These are phyloP conservation scores for Sabatieria punctata DNA, from an alignment of 2,888 invertebrate genomes.

Conservation along the genomic window DNA sequence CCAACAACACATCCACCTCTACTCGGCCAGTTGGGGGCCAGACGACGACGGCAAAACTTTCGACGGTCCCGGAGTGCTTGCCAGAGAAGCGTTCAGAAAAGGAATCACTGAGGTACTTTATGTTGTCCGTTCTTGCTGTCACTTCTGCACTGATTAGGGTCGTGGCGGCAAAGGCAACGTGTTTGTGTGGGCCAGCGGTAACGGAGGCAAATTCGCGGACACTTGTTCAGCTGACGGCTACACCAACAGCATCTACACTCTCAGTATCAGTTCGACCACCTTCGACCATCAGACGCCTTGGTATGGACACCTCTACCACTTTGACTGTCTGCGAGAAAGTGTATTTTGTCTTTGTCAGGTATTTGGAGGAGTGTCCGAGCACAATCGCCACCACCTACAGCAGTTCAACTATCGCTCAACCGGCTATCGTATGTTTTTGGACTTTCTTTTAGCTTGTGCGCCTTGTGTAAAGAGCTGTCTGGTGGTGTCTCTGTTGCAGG, in stretches of 20 bases:
- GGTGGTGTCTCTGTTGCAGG: no score
- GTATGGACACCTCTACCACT: no score
- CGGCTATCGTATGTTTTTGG: conserved; percentile 16
- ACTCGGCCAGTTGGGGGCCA: conserved; percentile 92
- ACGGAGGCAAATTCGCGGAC: conserved; percentile 92
- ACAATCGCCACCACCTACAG: conserved; percentile 93
- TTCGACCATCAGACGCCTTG: conserved; percentile 56
- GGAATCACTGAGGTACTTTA: conserved; percentile 75
- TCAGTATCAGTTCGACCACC: conserved; percentile 93
- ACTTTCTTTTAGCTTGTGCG: no score
- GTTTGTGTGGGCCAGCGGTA: conserved; percentile 92
- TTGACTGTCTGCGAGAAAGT: no score
- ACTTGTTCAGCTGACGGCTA: conserved; percentile 99
- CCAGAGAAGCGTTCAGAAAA: conserved; percentile 74
- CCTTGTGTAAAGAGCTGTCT: no score
- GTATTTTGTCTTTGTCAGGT: no score
- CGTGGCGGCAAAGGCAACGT: conserved; percentile 83
- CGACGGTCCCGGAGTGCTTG: conserved; percentile 82
- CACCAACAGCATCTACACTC: conserved; percentile 93
- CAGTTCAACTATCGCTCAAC: conserved; percentile 54
- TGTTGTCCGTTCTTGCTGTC: no score
- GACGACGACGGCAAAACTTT: conserved; percentile 93
- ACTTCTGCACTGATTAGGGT: conserved; percentile 43
- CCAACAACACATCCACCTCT: conserved; percentile 84
- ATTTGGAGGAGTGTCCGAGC: conserved; percentile 94